Evolutionary conservation across 2,797 vertebrate species (phyloP).

Genomic region (Periophthalmus magnuspinnatus): DNA sequence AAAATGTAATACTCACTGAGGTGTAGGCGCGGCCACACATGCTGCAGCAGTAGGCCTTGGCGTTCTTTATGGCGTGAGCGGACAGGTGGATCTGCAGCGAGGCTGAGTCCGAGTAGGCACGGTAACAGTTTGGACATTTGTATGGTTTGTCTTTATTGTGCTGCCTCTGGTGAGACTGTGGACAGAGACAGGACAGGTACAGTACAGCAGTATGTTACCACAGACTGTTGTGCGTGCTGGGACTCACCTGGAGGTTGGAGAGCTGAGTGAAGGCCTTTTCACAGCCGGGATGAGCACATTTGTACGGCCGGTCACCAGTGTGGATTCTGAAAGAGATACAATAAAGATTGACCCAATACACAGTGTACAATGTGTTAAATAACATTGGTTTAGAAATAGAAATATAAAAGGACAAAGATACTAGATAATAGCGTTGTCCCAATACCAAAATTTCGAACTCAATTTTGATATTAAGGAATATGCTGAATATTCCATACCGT

Average conservation of each 20-base stretch:
- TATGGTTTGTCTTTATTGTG: constrained; percentile 99
- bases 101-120: constrained; percentile 96
- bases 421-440: too few relatives aligned
- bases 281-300: constrained; percentile 96
- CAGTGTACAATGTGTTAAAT: neutral
- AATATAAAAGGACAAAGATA: too few relatives aligned
- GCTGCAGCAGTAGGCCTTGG: constrained; percentile 99
- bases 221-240: too few relatives aligned
- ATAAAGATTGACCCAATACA: neutral
- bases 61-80: constrained; percentile 97
- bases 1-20: constrained; percentile 83
- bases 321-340: constrained; percentile 85
- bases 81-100: constrained; percentile 99
- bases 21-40: constrained; percentile 98
- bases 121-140: constrained; percentile 99
- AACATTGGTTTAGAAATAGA: too few relatives aligned
- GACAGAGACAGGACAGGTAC: neutral
- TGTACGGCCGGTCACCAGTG: constrained; percentile 97
- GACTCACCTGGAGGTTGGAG: constrained; percentile 95
- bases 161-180: constrained; percentile 97
- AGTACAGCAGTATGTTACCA: too few relatives aligned
- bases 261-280: constrained; percentile 99
- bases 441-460: too few relatives aligned
- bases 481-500: too few relatives aligned
- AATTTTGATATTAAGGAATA: too few relatives aligned